Evolutionary conservation across 2,797 vertebrate species (phyloP).

Genomic region (Melanotaenia trifasciata): DNA sequence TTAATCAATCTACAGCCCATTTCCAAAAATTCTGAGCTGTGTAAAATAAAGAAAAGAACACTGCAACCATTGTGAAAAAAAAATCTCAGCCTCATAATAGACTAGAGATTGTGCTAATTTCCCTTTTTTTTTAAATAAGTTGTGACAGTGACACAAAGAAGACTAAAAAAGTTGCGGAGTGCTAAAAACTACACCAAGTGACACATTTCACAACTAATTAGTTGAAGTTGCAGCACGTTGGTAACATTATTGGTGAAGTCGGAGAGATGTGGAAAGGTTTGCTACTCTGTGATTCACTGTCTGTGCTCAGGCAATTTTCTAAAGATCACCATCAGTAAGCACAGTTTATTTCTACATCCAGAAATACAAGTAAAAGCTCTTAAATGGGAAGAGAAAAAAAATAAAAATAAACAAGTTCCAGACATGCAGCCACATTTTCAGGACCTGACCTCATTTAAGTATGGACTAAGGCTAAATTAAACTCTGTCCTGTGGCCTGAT

Average conservation of each 20-base stretch:
- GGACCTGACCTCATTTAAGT: not conserved
- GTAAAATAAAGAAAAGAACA: not conserved
- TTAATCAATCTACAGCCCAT: not conserved
- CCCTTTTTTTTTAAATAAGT: not conserved
- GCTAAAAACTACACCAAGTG: not conserved
- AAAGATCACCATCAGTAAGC: not conserved
- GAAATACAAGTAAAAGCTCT: not conserved
- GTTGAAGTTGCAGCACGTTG: not conserved
- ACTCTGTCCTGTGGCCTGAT: not conserved
- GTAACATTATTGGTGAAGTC: not conserved
- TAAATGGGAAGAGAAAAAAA: not conserved
- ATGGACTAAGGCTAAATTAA: not conserved
- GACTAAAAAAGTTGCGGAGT: not conserved
- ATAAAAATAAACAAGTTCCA: not conserved
- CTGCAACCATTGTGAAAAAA: not conserved
- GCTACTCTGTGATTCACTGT: not conserved
- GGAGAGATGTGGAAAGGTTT: not conserved
- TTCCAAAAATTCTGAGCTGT: not conserved
- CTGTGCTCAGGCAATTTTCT: not conserved
- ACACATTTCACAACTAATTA: constrained; percentile 1
- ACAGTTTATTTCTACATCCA: not conserved
- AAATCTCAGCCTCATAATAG: not conserved
- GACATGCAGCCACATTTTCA: not conserved
- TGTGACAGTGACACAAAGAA: not conserved
- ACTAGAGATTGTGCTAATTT: not conserved